These are phyloP conservation scores for Goniozus legneri DNA, from an alignment of 1,140 invertebrate genomes.

Conservation along the genomic window DNA sequence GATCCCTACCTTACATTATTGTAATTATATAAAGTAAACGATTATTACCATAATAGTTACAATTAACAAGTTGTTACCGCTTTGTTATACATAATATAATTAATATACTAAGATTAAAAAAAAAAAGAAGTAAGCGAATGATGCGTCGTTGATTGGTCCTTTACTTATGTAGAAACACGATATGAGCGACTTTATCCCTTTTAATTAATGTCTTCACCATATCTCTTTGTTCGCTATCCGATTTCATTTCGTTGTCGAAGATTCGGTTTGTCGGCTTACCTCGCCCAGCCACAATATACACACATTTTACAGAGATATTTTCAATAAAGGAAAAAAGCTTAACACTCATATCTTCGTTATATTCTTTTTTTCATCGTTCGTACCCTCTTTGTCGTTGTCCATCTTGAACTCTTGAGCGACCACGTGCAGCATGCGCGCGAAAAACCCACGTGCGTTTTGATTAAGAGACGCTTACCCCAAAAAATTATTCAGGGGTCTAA, in stretches of 20 bases:
- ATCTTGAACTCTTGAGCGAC: too few relatives aligned
- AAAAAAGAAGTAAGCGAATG: conserved; percentile 37
- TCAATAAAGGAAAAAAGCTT: conserved; percentile 48
- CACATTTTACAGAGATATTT: conserved; percentile 50
- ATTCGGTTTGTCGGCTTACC: conserved; percentile 43
- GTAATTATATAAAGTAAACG: conserved; percentile 48
- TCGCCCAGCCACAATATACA: conserved; percentile 43
- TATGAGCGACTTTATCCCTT: conserved; percentile 33
- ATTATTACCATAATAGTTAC: conserved; percentile 51
- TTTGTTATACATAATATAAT: conserved; percentile 53
- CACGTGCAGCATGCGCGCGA: too few relatives aligned
- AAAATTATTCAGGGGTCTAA: too few relatives aligned
- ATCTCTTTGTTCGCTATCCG: conserved; percentile 37
- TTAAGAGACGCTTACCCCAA: too few relatives aligned
- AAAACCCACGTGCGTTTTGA: too few relatives aligned
- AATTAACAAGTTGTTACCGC: conserved; percentile 53
- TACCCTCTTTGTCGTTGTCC: too few relatives aligned
- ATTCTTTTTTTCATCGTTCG: conserved; percentile 6
- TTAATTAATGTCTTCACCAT: conserved; percentile 36
- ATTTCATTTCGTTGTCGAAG: conserved; percentile 37
- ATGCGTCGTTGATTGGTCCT: conserved; percentile 47
- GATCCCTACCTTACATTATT: conserved; percentile 48
- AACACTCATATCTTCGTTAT: conserved; percentile 35
- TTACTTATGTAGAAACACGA: conserved; percentile 41
- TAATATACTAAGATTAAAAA: conserved; percentile 48